phyloP scores from a whole-genome alignment of 1,140 invertebrate genomes.

The Leptinotarsa lineolata region DNA sequence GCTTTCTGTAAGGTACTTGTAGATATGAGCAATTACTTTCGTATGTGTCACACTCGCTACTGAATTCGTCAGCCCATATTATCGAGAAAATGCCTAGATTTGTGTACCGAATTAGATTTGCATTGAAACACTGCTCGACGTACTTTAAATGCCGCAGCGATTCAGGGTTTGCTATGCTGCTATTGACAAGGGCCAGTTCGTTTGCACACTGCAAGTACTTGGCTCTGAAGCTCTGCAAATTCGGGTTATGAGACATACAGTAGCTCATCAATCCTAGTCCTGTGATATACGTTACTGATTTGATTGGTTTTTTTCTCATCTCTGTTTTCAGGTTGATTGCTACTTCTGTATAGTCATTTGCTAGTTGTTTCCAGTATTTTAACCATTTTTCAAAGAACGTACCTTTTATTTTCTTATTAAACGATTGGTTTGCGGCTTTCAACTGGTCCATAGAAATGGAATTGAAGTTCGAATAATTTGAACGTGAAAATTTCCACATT shows the following conservation, averaged over 20 bases:
- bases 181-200: constrained; percentile 68
- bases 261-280: constrained; percentile 57
- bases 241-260: constrained; percentile 66
- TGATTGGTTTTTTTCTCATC: constrained; percentile 62
- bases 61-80: constrained; percentile 74
- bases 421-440: constrained; percentile 35
- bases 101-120: constrained; percentile 66
- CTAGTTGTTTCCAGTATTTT: constrained; percentile 66
- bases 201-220: constrained; percentile 63
- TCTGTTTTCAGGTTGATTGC: constrained; percentile 61
- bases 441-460: constrained; percentile 26
- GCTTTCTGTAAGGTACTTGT: constrained; percentile 64
- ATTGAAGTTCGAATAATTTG: constrained; percentile 16
- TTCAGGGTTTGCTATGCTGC: constrained; percentile 67
- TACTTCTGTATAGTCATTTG: constrained; percentile 66
- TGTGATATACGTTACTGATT: constrained; percentile 58
- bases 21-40: constrained; percentile 74
- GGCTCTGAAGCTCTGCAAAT: constrained; percentile 65
- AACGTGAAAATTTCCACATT: constrained; percentile 26
- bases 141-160: constrained; percentile 68
- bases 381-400: constrained; percentile 68
- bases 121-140: constrained; percentile 68
- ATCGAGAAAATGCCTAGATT: constrained; percentile 74
- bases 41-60: constrained; percentile 68
- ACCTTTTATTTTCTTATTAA: constrained; percentile 58